Conservation (phyloP, 2,888 invertebrate genomes). For the Odontocerum albicorne region DNA sequence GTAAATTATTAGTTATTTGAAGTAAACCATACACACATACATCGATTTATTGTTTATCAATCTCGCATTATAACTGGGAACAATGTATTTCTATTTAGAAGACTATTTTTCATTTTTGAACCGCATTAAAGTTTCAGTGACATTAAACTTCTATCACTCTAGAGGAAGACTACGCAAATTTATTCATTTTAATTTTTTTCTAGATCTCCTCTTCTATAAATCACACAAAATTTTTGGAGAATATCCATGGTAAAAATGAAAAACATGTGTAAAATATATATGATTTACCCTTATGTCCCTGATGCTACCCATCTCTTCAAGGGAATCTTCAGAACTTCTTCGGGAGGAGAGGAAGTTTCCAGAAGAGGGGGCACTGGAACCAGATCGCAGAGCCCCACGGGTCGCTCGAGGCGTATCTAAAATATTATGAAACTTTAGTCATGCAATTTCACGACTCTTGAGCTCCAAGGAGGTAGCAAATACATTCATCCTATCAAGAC, state of each 20-base stretch:
- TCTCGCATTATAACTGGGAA: too few species aligned
- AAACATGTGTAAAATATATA: constrained; percentile 5
- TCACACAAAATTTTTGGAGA: not conserved
- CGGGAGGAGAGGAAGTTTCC: constrained; percentile 70
- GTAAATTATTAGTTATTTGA: too few species aligned
- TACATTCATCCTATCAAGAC: too few species aligned
- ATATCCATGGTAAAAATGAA: not conserved
- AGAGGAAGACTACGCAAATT: too few species aligned
- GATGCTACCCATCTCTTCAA: constrained; percentile 78
- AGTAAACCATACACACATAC: too few species aligned
- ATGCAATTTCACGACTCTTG: too few species aligned
- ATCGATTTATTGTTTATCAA: too few species aligned
- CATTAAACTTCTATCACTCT: too few species aligned
- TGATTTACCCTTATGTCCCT: constrained; percentile 73
- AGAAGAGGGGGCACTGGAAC: constrained; percentile 52
- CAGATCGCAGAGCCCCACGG: constrained; percentile 39
- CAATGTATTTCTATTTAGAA: too few species aligned
- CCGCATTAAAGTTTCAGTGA: too few species aligned
- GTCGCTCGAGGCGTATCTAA: constrained; percentile 13
- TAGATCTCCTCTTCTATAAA: not conserved
- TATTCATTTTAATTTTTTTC: not conserved
- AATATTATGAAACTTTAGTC: not conserved
- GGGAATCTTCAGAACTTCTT: constrained; percentile 87
- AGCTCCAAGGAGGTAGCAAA: too few species aligned
- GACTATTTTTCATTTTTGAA: too few species aligned